Base-by-base conservation (phyloP, 2,797 vertebrate species). In the Natrix natrix region DNA sequence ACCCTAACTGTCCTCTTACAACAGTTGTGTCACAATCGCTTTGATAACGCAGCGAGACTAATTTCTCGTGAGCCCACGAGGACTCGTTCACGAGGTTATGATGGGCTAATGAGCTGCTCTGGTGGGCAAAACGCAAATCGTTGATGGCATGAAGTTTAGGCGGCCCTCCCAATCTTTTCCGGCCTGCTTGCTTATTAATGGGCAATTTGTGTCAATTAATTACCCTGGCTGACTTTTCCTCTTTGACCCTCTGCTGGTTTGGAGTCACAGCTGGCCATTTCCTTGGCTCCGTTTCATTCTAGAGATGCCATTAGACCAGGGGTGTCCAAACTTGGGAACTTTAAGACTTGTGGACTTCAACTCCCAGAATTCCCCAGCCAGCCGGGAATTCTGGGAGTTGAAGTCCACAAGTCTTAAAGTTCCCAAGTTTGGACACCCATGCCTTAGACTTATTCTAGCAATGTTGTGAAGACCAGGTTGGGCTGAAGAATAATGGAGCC, bases 21-120 rank as follows among this genome's bases (percentile, higher is more conserved):
- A 10, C 57, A 91, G 93, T 93, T 37, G 96, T 94, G 37, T 54
- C 92, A 93, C 63, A 59, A 86, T 90, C 8, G 17, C 93, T 94
- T 88, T 91, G 95, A 91, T 20, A 91, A 96, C 91, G 93, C 94
- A 13, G 0, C 37, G 32, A 74, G 91, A 89, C 0, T 66, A n/a
- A 94, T 94, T 0, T 0, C 93, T 59, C 86, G 55, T 92, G 93
- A 91, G 94, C 8, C 94, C 0, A 57, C 1, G 17, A 0, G 88
- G 93, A 94, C 94, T 94, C 6, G 37, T 93, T 93, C 95, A 89
- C 60, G 92, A 0, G 0, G 94, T 95, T 94, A 95, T 92, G 96
- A 96, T 96, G 96, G 95, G 93, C 94, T 97, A 97, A 97, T 94
- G 94, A 97, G 95, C 93, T 57, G 94, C 54, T 95, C 95, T 96